These are phyloP conservation scores for Axea sp. DNA, from an alignment of 2,888 invertebrate species.

Conservation along the genomic window DNA sequence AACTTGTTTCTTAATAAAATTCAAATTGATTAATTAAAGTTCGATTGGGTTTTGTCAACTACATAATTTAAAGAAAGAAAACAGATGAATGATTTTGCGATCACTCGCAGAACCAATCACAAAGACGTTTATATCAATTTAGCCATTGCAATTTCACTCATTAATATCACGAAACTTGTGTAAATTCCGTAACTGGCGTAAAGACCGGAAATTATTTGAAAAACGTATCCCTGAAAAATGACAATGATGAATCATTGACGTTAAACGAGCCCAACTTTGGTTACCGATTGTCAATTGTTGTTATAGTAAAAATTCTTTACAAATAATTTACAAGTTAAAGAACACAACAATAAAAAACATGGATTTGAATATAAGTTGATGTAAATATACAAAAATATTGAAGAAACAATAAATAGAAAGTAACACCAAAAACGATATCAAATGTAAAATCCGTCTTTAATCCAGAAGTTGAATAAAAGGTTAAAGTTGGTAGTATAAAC, in stretches of 20 bases:
- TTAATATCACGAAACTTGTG: slow-evolving; percentile 28
- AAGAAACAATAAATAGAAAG: no score
- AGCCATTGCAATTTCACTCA: slow-evolving; percentile 40
- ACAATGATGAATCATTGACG: slow-evolving; percentile 56
- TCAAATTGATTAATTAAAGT: slow-evolving; percentile 12
- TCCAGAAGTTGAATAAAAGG: no score
- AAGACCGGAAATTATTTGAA: slow-evolving; percentile 30
- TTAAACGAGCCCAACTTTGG: slow-evolving; percentile 60
- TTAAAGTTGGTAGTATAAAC: no score
- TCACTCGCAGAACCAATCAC: slow-evolving; percentile 39
- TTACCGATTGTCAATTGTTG: slow-evolving; percentile 11
- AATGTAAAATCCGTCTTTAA: no score
- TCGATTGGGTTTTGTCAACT: slow-evolving; percentile 28
- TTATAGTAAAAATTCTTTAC: no score
- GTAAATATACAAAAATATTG: no score
- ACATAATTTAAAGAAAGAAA: slow-evolving; percentile 30
- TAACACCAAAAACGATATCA: no score
- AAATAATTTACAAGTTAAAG: no score
- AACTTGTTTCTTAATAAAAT: no score
- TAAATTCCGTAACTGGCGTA: slow-evolving; percentile 10
- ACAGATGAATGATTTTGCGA: slow-evolving; percentile 37
- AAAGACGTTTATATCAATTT: slow-evolving; percentile 60
- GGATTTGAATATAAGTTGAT: no score
- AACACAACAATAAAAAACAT: no score
- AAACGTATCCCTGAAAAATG: slow-evolving; percentile 62